phyloP scores from a whole-genome alignment of 2,797 vertebrate genomes.

The Anabas testudineus region DNA sequence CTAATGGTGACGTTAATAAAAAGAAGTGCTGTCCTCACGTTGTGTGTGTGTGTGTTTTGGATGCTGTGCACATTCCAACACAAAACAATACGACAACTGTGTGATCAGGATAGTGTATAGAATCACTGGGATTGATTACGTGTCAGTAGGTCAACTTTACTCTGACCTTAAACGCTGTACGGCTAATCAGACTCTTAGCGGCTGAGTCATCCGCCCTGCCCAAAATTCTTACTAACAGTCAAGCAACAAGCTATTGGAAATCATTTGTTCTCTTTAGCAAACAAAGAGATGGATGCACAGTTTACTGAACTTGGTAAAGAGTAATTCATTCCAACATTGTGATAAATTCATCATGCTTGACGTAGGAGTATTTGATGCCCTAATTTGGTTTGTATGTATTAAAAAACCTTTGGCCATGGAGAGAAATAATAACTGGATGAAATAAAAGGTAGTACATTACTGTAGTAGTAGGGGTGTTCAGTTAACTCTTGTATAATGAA shows the following conservation, averaged over 20 bases:
- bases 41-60: neutral
- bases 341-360: neutral
- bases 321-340: conserved; percentile 7
- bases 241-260: conserved; percentile 63
- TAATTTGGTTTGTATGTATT: neutral
- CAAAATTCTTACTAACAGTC: conserved; percentile 51
- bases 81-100: neutral
- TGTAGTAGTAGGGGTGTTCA: neutral
- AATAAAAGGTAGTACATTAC: neutral
- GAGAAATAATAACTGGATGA: neutral
- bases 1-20: neutral
- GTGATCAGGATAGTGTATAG: conserved; percentile 1
- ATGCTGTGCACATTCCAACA: neutral
- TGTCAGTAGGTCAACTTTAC: conserved; percentile 50
- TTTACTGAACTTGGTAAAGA: conserved; percentile 17
- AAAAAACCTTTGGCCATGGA: neutral
- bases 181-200: conserved; percentile 53
- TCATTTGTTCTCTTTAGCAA: conserved; percentile 67
- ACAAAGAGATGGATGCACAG: conserved; percentile 14
- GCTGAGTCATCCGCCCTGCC: conserved; percentile 14
- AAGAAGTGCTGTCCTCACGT: neutral
- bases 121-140: conserved; percentile 55
- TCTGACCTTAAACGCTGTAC: conserved; percentile 57
- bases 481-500: neutral
- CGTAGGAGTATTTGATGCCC: neutral